These are phyloP conservation scores for Pollenia labialis DNA, from an alignment of 2,888 invertebrate genomes.

Conservation along the genomic window DNA sequence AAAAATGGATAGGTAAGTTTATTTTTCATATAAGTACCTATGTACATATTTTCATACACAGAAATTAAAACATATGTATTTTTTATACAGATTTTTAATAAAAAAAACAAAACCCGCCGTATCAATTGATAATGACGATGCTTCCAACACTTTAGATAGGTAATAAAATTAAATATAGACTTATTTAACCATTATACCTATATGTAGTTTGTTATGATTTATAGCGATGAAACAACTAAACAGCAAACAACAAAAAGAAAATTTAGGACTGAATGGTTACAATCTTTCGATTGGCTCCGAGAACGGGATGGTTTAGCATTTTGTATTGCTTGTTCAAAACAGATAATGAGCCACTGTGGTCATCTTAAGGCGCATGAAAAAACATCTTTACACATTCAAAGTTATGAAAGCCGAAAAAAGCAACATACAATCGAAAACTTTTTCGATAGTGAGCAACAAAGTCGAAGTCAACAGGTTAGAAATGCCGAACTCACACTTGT, in stretches of 20 bases:
- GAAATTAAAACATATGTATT: neutral
- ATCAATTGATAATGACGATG: conserved; percentile 1
- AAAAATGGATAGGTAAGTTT: neutral
- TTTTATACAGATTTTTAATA: conserved; percentile 1
- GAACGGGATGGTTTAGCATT: conserved; percentile 17
- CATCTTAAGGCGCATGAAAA: conserved; percentile 40
- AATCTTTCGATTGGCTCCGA: neutral
- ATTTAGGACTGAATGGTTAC: conserved; percentile 31
- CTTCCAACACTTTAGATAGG: neutral
- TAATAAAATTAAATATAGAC: too few species aligned
- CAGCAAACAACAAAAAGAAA: conserved; percentile 27
- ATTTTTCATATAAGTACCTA: conserved; percentile 1
- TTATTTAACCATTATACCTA: too few species aligned
- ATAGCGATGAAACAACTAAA: neutral
- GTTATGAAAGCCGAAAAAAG: conserved; percentile 15
- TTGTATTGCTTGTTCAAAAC: conserved; percentile 17
- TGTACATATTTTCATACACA: neutral
- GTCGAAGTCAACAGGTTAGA: conserved; percentile 2
- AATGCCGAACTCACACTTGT: conserved; percentile 58
- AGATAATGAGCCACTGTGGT: conserved; percentile 4
- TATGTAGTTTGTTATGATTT: too few species aligned
- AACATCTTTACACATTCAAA: conserved; percentile 6
- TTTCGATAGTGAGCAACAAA: conserved; percentile 6
- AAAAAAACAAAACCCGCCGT: neutral
- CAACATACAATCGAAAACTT: conserved; percentile 2